Evolutionary conservation across 1,140 invertebrate species (phyloP).

Genomic region (Druon quercuslanigerum): DNA sequence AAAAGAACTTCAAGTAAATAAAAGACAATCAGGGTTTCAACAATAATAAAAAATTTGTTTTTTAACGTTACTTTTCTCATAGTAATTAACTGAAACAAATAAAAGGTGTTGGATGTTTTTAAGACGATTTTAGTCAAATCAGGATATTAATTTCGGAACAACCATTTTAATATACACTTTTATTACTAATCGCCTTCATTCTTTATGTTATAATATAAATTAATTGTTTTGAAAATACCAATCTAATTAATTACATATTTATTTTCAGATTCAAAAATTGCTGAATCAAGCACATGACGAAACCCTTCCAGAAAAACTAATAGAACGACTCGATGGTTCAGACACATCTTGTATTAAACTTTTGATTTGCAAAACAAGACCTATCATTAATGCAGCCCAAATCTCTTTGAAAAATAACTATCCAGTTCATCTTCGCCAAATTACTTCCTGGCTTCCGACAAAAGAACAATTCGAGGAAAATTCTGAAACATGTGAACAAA

Average conservation of each 20-base stretch:
- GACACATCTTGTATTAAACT: slow-evolving; percentile 83
- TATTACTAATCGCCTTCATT: no score
- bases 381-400: slow-evolving; percentile 85
- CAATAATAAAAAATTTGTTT: slow-evolving; percentile 12
- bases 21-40: not conserved
- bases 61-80: not conserved
- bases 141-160: no score
- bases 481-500: slow-evolving; percentile 80
- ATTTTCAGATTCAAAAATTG: slow-evolving; percentile 75
- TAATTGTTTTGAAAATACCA: no score
- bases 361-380: slow-evolving; percentile 85
- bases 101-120: no score
- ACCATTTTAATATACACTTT: no score
- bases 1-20: no score
- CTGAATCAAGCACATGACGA: slow-evolving; percentile 77
- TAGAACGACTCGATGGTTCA: slow-evolving; percentile 77
- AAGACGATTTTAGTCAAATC: no score
- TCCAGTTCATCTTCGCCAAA: slow-evolving; percentile 51
- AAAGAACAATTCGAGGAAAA: slow-evolving; percentile 79
- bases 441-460: slow-evolving; percentile 77
- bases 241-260: no score
- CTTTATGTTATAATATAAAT: no score
- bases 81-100: no score
- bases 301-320: slow-evolving; percentile 79
- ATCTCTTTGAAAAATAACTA: slow-evolving; percentile 74